These are phyloP conservation scores for Heteronetta atricapilla DNA, from an alignment of 2,113 vertebrate species.

Conservation along the genomic window DNA sequence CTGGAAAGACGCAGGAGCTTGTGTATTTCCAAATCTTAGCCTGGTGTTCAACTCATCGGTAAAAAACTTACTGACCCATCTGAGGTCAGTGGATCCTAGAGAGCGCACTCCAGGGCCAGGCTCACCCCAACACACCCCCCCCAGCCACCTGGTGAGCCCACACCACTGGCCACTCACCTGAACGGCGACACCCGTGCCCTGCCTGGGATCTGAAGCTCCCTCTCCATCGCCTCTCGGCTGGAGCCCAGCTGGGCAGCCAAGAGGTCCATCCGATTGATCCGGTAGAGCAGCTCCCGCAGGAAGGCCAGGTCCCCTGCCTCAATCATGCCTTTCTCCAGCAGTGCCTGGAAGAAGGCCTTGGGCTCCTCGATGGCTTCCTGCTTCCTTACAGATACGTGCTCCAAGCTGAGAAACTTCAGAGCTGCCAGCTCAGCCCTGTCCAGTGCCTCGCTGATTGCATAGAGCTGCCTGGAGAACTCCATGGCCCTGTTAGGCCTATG, in stretches of 20 bases:
- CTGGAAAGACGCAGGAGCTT: not conserved
- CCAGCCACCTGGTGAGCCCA: constrained; percentile 11
- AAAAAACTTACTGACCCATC: fast-evolving
- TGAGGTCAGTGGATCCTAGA: fast-evolving
- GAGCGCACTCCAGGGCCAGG: not conserved
- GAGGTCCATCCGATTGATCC: constrained; percentile 59
- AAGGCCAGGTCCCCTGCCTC: constrained; percentile 49
- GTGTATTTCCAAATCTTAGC: not conserved
- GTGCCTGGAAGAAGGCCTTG: constrained; percentile 40
- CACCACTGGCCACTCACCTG: not conserved
- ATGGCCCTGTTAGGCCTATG: not conserved
- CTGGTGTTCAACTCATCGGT: fast-evolving
- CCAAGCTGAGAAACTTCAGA: constrained; percentile 74
- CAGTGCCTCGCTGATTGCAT: constrained; percentile 50
- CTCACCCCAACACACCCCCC: not conserved
- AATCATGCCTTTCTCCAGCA: constrained; percentile 58
- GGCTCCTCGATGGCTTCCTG: constrained; percentile 53
- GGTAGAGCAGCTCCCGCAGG: constrained; percentile 73
- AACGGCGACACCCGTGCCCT: constrained; percentile 44
- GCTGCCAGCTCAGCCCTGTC: constrained; percentile 26
- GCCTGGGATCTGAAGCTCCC: constrained; percentile 12
- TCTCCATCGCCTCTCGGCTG: constrained; percentile 31
- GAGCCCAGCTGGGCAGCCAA: not conserved
- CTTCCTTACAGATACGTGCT: constrained; percentile 38
- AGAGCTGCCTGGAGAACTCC: not conserved